A percentile compares a stretch with the other conserved stretches of the same genome.
Evolutionary conservation across 1,140 invertebrate species (phyloP).

Genomic region (Tenebrio molitor): DNA sequence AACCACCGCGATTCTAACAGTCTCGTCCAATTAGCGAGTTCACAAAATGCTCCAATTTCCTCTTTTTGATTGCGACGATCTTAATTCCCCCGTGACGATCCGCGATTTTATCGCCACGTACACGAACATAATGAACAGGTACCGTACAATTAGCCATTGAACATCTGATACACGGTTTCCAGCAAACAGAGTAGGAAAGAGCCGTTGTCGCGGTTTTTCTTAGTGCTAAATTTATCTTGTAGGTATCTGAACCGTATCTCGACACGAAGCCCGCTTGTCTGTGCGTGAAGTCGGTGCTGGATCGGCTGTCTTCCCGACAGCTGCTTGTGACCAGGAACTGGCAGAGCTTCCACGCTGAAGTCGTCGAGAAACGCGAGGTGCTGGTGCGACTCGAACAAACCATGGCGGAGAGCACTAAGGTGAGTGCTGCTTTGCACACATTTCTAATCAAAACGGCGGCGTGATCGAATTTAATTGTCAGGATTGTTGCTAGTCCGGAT

Average conservation of each 20-base stretch:
- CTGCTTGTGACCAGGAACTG: slow-evolving; percentile 76
- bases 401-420: slow-evolving; percentile 81
- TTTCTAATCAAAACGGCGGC: no score
- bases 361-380: slow-evolving; percentile 77
- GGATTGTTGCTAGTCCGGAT: no score
- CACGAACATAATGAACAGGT: not conserved
- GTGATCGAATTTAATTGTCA: not conserved
- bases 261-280: slow-evolving; percentile 78
- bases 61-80: no score
- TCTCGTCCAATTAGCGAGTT: no score
- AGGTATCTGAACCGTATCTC: slow-evolving; percentile 83
- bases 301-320: slow-evolving; percentile 78
- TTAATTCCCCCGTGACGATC: no score
- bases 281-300: slow-evolving; percentile 79
- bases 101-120: no score
- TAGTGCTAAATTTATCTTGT: slow-evolving; percentile 62
- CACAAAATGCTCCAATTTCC: no score
- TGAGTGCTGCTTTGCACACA: slow-evolving; percentile 66
- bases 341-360: slow-evolving; percentile 77
- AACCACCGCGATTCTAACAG: no score
- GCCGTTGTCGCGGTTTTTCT: slow-evolving; percentile 40
- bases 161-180: not conserved
- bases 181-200: slow-evolving; percentile 8
- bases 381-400: slow-evolving; percentile 78
- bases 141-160: slow-evolving; percentile 24